Evolutionary conservation across 2,888 invertebrate genomes (phyloP), one percentile per base, ranked within the genome.

Genomic region (Callinectes sapidus): DNA sequence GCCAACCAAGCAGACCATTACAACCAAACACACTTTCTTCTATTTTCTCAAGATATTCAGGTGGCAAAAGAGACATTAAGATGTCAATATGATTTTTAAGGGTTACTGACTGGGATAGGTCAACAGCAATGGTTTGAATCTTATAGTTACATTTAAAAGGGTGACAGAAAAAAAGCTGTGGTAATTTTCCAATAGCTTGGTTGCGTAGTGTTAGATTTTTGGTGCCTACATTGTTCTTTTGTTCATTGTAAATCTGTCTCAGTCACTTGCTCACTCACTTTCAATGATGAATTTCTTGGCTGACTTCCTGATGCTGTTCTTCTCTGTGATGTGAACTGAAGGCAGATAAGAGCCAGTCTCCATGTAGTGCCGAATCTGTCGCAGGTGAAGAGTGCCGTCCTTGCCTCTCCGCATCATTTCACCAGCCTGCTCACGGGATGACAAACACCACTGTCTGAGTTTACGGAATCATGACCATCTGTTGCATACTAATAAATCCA

Each of bases 401-500:
- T 93, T 93, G 66, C 93, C 93, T 81, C 89, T 89, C 16, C 93
- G 93, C 61, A 93, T 91, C 93, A 93, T 93, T 55, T 89, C 91
- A n/a, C 93, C 90, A 16, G 81, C 90, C 92, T 92, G 87, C 16
- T 48, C 61, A 32, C 23, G 61, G 3, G n/a, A 6, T 66, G n/a
- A 91, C 55, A n/a, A 6, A 18, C n/a, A 61, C 66, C 88, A 23
- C 32, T 89, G 2, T 3, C 28, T 14, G 54, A 5, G 10, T 86
- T 71, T 18, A 6, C 71, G 23, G 23, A n/a, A 23, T 28, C 23
- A 23, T 71, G 5, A 0, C 71, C 10, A 71, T 71, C 71, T n/a
- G 1, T 18, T 6, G 2, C 71, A 23, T 10, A 16, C 13, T 71
- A 2, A 71, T 48, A 10, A 10, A 48, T 48, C 8, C 8, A 48